phyloP scores from a whole-genome alignment of 2,797 vertebrate species.

The Rhinichthys osculus region DNA sequence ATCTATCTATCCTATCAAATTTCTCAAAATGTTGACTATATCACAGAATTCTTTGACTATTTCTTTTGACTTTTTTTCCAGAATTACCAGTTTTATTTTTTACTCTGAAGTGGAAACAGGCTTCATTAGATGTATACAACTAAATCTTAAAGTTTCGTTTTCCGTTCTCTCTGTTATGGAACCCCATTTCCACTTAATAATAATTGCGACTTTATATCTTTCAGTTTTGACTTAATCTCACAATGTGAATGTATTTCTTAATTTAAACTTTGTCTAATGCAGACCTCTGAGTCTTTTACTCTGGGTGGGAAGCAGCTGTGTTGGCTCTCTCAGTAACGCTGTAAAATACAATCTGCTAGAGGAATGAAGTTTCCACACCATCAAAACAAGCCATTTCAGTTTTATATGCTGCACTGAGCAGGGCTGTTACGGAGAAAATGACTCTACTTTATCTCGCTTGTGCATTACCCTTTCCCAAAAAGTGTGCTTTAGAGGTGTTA shows the following conservation, averaged over 20 bases:
- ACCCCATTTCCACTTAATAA: neutral
- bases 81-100: too few species aligned
- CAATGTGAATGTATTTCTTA: neutral
- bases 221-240: neutral
- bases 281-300: neutral
- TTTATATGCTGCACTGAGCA: slow-evolving; percentile 30
- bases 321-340: slow-evolving; percentile 30
- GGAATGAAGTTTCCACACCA: neutral
- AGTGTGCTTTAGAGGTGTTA: neutral
- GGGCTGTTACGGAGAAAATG: slow-evolving; percentile 11
- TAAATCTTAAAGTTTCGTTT: neutral
- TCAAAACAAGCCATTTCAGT: slow-evolving; percentile 34
- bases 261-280: neutral
- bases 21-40: too few species aligned
- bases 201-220: neutral
- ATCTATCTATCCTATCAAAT: neutral
- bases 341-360: slow-evolving; percentile 35
- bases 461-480: neutral
- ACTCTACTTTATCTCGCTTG: slow-evolving; percentile 8
- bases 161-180: neutral
- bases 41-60: too few species aligned
- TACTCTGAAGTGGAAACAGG: too few species aligned
- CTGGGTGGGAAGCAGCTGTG: neutral
- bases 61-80: too few species aligned
- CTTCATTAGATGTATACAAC: neutral